Evolutionary conservation across 1,140 invertebrate species (phyloP).

Genomic region (Hyphantria cunea): DNA sequence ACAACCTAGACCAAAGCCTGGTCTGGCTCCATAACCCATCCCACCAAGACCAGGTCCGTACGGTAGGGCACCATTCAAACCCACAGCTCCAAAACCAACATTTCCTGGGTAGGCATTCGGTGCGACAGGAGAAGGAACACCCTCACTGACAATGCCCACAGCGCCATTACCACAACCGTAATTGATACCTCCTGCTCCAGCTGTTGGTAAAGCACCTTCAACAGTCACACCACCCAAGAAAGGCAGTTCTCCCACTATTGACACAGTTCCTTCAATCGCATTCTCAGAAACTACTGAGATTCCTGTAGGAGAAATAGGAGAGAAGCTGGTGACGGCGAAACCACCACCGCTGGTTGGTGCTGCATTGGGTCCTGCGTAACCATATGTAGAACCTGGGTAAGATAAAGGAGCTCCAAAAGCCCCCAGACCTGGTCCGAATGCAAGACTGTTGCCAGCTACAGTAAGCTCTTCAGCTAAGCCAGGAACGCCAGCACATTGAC

Average conservation of each 20-base stretch:
- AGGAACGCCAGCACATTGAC: conserved; percentile 6
- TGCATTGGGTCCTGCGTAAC: conserved; percentile 16
- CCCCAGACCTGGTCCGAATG: not conserved
- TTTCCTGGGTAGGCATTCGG: not conserved
- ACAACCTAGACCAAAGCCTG: not conserved
- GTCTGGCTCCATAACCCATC: not conserved
- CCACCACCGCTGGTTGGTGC: conserved; percentile 38
- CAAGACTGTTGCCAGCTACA: not conserved
- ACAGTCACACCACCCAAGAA: conserved; percentile 49
- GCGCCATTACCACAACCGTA: conserved; percentile 32
- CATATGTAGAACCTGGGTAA: conserved; percentile 2
- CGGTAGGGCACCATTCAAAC: not conserved
- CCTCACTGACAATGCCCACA: conserved; percentile 23
- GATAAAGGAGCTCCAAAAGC: not conserved
- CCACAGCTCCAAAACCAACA: not conserved
- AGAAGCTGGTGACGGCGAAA: conserved; percentile 39
- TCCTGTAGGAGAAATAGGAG: conserved; percentile 42
- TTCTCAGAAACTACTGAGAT: conserved; percentile 41
- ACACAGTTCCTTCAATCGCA: conserved; percentile 41
- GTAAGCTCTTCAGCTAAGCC: conserved; percentile 12
- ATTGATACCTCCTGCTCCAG: conserved; percentile 43
- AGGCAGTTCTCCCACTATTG: conserved; percentile 47
- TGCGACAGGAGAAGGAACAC: not conserved
- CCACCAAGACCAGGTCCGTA: not conserved
- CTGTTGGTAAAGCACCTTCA: conserved; percentile 48